Conservation (phyloP, 1,140 invertebrate genomes). For the Lasaia peninsularis region DNA sequence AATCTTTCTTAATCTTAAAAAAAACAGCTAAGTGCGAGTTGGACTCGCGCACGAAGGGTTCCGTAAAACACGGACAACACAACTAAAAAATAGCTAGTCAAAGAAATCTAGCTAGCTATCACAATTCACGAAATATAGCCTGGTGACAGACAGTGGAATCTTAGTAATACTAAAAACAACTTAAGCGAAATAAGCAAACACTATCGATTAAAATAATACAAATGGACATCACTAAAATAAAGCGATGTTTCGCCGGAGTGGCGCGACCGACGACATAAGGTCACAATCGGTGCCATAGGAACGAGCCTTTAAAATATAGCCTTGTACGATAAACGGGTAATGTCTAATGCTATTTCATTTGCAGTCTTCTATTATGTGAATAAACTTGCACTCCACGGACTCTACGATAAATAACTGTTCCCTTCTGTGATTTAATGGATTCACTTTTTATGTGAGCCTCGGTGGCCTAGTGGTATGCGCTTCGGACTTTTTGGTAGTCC, state of each 20-base stretch:
- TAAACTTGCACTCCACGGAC: conserved; percentile 14
- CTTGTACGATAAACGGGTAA: conserved; percentile 56
- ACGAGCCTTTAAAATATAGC: conserved; percentile 61
- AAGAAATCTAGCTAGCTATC: no score
- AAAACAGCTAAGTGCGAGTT: no score
- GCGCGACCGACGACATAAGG: conserved; percentile 66
- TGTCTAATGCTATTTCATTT: conserved; percentile 68
- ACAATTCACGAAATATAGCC: no score
- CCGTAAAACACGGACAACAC: no score
- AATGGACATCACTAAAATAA: conserved; percentile 37
- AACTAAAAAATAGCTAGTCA: no score
- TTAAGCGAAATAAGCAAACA: background rate
- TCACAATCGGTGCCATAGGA: conserved; percentile 63
- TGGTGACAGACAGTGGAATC: no score
- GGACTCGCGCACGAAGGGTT: no score
- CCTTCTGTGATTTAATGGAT: conserved; percentile 5
- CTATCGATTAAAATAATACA: conserved; percentile 20
- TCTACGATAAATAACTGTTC: conserved; percentile 6
- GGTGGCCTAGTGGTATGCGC: no score
- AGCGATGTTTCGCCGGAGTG: conserved; percentile 51
- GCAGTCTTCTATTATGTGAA: conserved; percentile 29
- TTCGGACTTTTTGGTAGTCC: no score
- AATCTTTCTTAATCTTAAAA: no score
- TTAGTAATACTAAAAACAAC: no score
- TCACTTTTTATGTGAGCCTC: background rate